phyloP scores from a whole-genome alignment of 2,888 invertebrate genomes.

The Phengaris arion region DNA sequence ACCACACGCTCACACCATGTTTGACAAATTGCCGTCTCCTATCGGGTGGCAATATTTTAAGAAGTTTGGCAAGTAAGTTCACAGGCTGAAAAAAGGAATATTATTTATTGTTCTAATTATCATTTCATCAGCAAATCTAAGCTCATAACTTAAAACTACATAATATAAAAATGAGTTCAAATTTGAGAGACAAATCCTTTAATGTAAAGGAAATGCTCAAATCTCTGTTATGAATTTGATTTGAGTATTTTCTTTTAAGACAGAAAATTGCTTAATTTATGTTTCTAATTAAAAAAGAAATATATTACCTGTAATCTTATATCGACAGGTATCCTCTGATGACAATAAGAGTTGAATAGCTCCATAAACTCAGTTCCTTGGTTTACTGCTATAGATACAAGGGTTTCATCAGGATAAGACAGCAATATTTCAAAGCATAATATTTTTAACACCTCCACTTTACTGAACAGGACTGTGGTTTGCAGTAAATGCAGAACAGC shows the following conservation, averaged over 20 bases:
- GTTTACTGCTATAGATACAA: constrained; percentile 43
- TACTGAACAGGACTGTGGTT: constrained; percentile 44
- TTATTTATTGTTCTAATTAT: constrained; percentile 37
- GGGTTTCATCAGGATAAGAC: constrained; percentile 52
- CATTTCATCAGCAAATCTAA: not conserved
- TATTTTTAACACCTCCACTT: constrained; percentile 46
- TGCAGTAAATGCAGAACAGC: constrained; percentile 51
- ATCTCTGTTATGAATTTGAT: no score
- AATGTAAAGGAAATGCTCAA: no score
- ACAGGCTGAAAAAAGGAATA: constrained; percentile 52
- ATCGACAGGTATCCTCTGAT: constrained; percentile 40
- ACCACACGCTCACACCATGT: constrained; percentile 69
- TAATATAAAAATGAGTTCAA: no score
- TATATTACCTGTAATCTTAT: constrained; percentile 48
- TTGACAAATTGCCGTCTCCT: constrained; percentile 55
- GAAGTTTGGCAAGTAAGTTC: constrained; percentile 55
- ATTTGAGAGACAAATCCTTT: no score
- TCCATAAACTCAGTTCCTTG: constrained; percentile 48
- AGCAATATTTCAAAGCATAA: constrained; percentile 52
- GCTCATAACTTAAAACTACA: no score
- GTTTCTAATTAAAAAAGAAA: not conserved
- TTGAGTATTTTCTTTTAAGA: no score
- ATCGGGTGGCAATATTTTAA: constrained; percentile 55
- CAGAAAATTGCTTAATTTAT: no score
- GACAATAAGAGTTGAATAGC: constrained; percentile 48